Base-by-base conservation (phyloP, 35 echinoderm and acorn worm species). In the Patiria miniata region DNA sequence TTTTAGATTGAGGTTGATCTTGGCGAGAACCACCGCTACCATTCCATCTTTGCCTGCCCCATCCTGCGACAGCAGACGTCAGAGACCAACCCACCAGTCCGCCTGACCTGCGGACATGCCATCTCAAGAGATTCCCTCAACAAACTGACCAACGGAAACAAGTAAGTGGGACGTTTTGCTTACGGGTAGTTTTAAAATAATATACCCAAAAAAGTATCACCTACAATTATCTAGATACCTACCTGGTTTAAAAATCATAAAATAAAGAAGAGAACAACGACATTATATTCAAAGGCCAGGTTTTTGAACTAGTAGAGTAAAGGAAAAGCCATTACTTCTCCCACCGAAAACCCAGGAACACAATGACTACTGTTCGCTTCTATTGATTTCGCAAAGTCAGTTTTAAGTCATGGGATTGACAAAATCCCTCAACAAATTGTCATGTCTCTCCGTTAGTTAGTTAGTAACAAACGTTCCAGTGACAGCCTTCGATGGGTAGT, bases 21-120 rank as follows among this genome's bases (percentile, higher is more conserved):
- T 16, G 96, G 93, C 8, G 77, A 86, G 23, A 91, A 81, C 19
- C 90, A 86, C 8, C 77, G 93, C 22, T 94, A 99, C 37, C 95
- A 99, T 78, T 99, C 96, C 83, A 95, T 99, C 39, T 99, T 99
- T 87, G 96, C 96, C 21, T 99, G 96, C 77, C 96, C 96, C 2
- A 99, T 99, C 52, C 86, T 99, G 78, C 69, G 93, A 83, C 96
- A 99, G 40, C 96, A 94, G 40, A 94, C 93, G 5, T 90, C 96
- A 19, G 88, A 92, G 54, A 79, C 39, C 77, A 98, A 99, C 78
- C 96, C 96, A 40, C 93, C 96, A 9, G 94, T 99, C 92, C 87
- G 93, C 36, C 79, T 99, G 5, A 82, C 83, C 14, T 99, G 96
- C 58, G 96, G 96, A 30, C 96, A 99, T 83, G 96, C 92, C 21